Evolutionary conservation across 2,113 vertebrate species (phyloP).

Genomic region (Salvelinus namaycush): DNA sequence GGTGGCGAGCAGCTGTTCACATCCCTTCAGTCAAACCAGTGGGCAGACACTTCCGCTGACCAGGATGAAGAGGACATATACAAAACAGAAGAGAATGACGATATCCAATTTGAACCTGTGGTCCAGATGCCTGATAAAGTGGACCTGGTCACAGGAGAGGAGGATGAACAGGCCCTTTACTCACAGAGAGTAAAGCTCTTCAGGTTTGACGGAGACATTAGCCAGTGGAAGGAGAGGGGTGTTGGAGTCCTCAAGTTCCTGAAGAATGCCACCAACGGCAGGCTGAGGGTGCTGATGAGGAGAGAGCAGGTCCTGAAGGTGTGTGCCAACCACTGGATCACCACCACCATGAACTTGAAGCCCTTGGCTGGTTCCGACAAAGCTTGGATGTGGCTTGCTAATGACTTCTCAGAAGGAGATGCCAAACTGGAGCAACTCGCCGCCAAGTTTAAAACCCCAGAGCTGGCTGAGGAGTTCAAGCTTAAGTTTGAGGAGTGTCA

Average conservation of each 20-base stretch:
- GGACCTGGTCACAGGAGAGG: conserved; percentile 94
- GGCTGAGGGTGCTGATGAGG: conserved; percentile 92
- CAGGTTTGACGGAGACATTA: conserved; percentile 85
- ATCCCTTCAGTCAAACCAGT: conserved; percentile 61
- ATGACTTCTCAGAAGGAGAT: conserved; percentile 93
- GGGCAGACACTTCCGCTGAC: conserved; percentile 69
- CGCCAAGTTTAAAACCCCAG: conserved; percentile 93
- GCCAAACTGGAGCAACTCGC: conserved; percentile 88
- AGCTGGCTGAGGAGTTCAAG: conserved; percentile 93
- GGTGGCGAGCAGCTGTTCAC: conserved; percentile 87
- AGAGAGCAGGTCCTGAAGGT: conserved; percentile 97
- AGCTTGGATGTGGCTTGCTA: conserved; percentile 96
- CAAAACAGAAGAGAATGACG: conserved; percentile 92
- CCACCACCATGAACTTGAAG: conserved; percentile 96
- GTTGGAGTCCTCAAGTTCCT: conserved; percentile 93
- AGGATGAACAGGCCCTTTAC: conserved; percentile 91
- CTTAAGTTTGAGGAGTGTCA: conserved; percentile 95
- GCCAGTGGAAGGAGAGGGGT: conserved; percentile 97
- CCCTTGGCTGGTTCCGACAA: conserved; percentile 91
- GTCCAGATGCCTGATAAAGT: conserved; percentile 96
- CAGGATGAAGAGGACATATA: conserved; percentile 88
- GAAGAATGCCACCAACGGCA: conserved; percentile 88
- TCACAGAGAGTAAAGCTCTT: conserved; percentile 93
- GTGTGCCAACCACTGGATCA: conserved; percentile 98
- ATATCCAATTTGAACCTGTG: conserved; percentile 96